Conservation (phyloP, 2,888 invertebrate species). For the Agonopterix heracliana region DNA sequence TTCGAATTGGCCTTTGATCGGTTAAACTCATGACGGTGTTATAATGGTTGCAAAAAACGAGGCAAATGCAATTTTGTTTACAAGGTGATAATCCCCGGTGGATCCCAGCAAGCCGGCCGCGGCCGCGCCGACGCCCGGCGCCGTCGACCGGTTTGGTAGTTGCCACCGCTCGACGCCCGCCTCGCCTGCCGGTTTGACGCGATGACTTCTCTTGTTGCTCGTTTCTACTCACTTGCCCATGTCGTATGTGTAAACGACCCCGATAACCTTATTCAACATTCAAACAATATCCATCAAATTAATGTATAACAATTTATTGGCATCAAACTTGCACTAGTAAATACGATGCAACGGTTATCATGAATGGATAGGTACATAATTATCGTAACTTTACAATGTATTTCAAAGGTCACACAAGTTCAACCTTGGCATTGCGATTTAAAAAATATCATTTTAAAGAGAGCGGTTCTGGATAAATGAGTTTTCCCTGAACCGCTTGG, state of each 20-base stretch:
- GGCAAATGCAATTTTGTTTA: conserved; percentile 68
- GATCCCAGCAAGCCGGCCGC: conserved; percentile 29
- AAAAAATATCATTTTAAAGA: conserved; percentile 19
- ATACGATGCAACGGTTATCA: not conserved
- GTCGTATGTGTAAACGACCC: conserved; percentile 69
- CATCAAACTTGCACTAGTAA: too few relatives aligned
- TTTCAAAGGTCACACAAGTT: not conserved
- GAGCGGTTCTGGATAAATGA: conserved; percentile 30
- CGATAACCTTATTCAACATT: conserved; percentile 42
- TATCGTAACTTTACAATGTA: not conserved
- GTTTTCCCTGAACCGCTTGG: conserved; percentile 48
- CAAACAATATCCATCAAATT: not conserved
- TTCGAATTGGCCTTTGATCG: conserved; percentile 22
- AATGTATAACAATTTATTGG: not conserved
- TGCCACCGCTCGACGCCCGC: conserved; percentile 48
- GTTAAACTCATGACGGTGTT: conserved; percentile 22
- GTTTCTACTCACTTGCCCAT: conserved; percentile 55
- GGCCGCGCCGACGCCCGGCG: conserved; percentile 51
- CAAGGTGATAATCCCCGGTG: conserved; percentile 62
- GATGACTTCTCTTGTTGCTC: conserved; percentile 67
- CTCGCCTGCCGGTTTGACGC: conserved; percentile 68
- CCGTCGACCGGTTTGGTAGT: conserved; percentile 69
- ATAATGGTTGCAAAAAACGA: conserved; percentile 34
- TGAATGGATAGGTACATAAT: not conserved
- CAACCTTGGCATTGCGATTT: conserved; percentile 44